Base-by-base conservation (phyloP, 1,140 invertebrate species). In the Cepaea nemoralis region DNA sequence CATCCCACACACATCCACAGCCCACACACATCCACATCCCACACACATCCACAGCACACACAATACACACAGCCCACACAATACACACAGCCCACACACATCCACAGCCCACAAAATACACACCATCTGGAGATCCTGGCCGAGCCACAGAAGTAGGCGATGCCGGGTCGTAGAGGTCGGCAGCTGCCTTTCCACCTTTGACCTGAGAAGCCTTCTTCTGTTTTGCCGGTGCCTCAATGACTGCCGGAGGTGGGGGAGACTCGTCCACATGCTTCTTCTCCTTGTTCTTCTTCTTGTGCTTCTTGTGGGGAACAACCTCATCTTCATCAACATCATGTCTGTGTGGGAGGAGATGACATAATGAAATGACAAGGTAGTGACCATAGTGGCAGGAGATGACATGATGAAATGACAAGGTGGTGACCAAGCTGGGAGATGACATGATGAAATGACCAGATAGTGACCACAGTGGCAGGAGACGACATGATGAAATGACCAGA, bases 251-350 rank as follows among this genome's bases (percentile, higher is more conserved):
- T 10, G 78, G 40, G 22, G 37, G 37, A 8, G 24, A 6, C 22
- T 71, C 69, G 3, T 73, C 33, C 66, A 8, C 27, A 48, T 73
- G 78, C n/a, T 73, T 55, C 39, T 80, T 80, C 6, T 80, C 48
- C 27, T 71, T 70, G 14, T 80, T 80, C 42, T 80, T 80, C 35
- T 80, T 80, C 42, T 78, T 77, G 33, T 33, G 48, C 55, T 63
- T 78, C 35, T 78, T 78, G 27, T 31, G 77, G n/a, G 78, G 69
- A 22, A 63, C n/a, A 19, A 22, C 27, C 1, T 80, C 69, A 24
- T 80, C 78, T 55, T 80, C 78, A 35, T 80, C 78, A 35, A 42
- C 48, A 16, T 73, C 78, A 50, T 70, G 77, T 45, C 77, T 79
- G 59, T n/a, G 16, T 35, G 3, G n/a, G 33, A 66, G 12, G 59